These are phyloP conservation scores for Habropoda laboriosa DNA, from an alignment of 1,140 invertebrate genomes.

Conservation along the genomic window DNA sequence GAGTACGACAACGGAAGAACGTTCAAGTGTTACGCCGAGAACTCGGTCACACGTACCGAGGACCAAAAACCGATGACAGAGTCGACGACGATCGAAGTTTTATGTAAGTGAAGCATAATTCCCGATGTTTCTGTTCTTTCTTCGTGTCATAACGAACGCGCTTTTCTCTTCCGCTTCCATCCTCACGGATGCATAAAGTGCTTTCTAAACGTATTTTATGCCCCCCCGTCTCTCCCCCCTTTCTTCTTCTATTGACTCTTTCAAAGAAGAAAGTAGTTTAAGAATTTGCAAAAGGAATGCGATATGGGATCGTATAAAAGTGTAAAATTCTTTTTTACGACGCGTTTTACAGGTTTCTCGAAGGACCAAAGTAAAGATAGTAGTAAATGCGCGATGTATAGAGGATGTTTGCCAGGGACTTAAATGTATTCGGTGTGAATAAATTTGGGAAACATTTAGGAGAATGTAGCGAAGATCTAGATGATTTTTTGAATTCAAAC, in stretches of 20 bases:
- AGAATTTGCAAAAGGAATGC: conserved; percentile 1
- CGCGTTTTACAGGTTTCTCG: neutral
- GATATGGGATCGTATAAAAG: neutral
- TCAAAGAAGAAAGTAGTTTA: neutral
- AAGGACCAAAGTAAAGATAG: neutral
- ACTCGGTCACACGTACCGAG: conserved; percentile 88
- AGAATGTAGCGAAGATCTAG: no score
- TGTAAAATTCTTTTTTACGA: neutral
- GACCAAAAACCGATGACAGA: conserved; percentile 88
- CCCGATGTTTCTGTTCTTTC: neutral
- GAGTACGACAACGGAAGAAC: conserved; percentile 91
- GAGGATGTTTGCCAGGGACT: neutral
- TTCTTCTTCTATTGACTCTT: neutral
- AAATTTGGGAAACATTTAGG: neutral
- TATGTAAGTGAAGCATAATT: conserved; percentile 87
- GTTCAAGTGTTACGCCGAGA: conserved; percentile 91
- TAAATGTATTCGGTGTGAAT: neutral
- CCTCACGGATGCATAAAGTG: neutral
- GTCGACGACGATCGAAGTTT: conserved; percentile 87
- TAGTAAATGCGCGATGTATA: neutral
- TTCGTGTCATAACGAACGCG: neutral
- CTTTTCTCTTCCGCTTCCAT: neutral
- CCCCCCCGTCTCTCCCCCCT: no score
- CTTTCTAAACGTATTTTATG: neutral
- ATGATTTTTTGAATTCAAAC: no score